phyloP scores from a whole-genome alignment of 2,888 invertebrate species.

The Cyaniris semiargus region DNA sequence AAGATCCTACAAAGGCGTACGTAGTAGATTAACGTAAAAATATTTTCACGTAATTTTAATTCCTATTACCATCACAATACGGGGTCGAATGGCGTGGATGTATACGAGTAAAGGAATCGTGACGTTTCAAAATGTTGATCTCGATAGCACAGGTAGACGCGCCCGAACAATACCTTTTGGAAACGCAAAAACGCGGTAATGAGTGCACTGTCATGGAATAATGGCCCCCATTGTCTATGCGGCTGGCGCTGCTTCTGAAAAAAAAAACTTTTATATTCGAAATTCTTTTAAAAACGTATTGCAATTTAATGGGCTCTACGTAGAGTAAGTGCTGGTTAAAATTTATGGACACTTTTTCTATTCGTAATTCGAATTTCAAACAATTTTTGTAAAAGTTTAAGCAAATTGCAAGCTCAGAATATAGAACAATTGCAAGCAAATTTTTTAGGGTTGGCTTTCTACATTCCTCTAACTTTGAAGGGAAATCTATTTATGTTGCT shows the following conservation, averaged over 20 bases:
- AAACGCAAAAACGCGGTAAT: conserved; percentile 65
- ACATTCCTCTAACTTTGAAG: not conserved
- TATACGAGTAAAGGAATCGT: conserved; percentile 27
- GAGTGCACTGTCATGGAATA: conserved; percentile 71
- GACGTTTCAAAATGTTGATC: conserved; percentile 45
- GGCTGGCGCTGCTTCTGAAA: conserved; percentile 52
- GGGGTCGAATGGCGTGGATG: conserved; percentile 28
- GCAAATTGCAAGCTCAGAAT: not conserved
- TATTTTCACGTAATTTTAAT: conserved; percentile 31
- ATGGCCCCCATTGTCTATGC: conserved; percentile 71
- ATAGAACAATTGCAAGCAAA: not conserved
- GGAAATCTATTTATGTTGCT: too few relatives aligned
- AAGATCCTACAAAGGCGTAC: conserved; percentile 12
- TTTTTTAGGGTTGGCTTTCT: not conserved
- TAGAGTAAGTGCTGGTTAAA: not conserved
- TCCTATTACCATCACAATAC: not conserved
- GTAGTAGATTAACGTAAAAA: conserved; percentile 31
- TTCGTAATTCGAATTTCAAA: not conserved
- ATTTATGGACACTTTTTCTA: conserved; percentile 21
- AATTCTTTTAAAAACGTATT: conserved; percentile 27
- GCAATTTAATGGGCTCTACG: conserved; percentile 26
- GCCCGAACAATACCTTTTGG: conserved; percentile 60
- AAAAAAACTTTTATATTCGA: conserved; percentile 36
- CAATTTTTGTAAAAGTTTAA: not conserved
- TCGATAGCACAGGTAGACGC: conserved; percentile 70